Conservation (phyloP, 2,797 vertebrate genomes). For the Enoplosus armatus region DNA sequence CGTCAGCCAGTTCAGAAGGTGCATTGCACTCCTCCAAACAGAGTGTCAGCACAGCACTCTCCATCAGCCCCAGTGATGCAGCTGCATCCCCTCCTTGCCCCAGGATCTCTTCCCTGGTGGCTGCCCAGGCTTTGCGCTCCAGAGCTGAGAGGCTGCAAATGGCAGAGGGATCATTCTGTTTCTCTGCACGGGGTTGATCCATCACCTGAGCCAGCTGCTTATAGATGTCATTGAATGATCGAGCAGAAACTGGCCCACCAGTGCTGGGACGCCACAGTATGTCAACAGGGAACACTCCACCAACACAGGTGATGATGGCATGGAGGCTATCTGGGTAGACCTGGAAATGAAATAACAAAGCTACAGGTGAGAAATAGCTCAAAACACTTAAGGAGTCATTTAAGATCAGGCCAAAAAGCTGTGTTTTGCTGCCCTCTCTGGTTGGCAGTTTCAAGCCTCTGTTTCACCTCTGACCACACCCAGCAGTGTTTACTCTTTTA, state of each 20-base stretch:
- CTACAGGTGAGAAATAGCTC: not conserved
- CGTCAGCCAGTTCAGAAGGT: conserved; percentile 77
- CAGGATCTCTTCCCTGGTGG: conserved; percentile 78
- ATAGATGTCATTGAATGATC: conserved; percentile 81
- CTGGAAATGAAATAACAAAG: conserved; percentile 63
- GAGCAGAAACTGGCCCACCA: conserved; percentile 65
- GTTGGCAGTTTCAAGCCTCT: not conserved
- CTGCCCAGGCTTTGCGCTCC: conserved; percentile 81
- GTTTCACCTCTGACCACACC: not conserved
- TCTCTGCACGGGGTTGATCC: conserved; percentile 57
- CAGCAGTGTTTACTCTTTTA: too few relatives aligned
- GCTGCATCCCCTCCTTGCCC: conserved; percentile 68
- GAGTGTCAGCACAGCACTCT: conserved; percentile 83
- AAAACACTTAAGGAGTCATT: not conserved
- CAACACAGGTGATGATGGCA: conserved; percentile 79
- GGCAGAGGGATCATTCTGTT: conserved; percentile 63
- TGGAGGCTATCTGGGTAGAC: conserved; percentile 86
- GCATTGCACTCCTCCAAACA: conserved; percentile 81
- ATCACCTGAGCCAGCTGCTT: conserved; percentile 76
- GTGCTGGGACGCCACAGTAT: conserved; percentile 74
- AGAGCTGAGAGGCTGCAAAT: conserved; percentile 83
- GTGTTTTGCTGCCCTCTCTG: not conserved
- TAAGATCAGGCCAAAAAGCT: not conserved
- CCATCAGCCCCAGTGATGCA: conserved; percentile 81
- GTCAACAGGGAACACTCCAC: conserved; percentile 83